These are phyloP conservation scores for Tragelaphus strepsiceros DNA, from an alignment of 2,113 vertebrate species.

Conservation along the genomic window DNA sequence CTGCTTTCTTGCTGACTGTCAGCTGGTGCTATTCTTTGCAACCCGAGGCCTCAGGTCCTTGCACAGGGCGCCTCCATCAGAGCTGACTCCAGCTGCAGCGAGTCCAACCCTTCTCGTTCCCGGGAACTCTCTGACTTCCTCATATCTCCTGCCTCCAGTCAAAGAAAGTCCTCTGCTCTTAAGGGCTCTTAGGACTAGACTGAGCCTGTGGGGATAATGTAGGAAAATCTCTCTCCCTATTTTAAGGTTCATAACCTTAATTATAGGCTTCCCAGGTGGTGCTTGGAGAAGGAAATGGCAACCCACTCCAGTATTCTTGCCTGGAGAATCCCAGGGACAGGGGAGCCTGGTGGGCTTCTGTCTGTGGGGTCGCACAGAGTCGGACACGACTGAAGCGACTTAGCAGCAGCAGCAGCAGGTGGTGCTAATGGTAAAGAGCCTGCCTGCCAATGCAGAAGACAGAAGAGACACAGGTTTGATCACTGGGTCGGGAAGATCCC, in stretches of 20 bases:
- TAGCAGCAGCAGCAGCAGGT: too few relatives aligned
- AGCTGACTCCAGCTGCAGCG: background rate
- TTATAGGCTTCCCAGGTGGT: background rate
- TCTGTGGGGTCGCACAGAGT: too few relatives aligned
- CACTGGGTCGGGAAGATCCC: too few relatives aligned
- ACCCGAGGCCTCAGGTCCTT: background rate
- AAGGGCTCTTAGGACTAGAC: background rate
- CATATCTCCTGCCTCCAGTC: background rate
- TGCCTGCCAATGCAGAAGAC: background rate
- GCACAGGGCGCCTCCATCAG: background rate
- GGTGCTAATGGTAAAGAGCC: background rate
- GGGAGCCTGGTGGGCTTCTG: too few relatives aligned
- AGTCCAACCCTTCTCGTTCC: background rate
- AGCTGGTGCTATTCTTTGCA: background rate
- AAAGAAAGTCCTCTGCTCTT: background rate
- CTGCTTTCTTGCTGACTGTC: background rate
- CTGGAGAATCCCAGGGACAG: too few relatives aligned
- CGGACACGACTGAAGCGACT: too few relatives aligned
- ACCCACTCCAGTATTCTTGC: too few relatives aligned
- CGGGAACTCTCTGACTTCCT: background rate
- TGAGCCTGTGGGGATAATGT: background rate
- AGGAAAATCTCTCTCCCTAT: background rate
- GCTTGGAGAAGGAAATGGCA: too few relatives aligned
- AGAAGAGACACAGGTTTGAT: background rate
- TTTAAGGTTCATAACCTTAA: background rate